A percentile compares a stretch with the other conserved stretches of the same genome.
Evolutionary conservation across 2,797 vertebrate species (phyloP).

Genomic region (Sebastes hopkinsi): DNA sequence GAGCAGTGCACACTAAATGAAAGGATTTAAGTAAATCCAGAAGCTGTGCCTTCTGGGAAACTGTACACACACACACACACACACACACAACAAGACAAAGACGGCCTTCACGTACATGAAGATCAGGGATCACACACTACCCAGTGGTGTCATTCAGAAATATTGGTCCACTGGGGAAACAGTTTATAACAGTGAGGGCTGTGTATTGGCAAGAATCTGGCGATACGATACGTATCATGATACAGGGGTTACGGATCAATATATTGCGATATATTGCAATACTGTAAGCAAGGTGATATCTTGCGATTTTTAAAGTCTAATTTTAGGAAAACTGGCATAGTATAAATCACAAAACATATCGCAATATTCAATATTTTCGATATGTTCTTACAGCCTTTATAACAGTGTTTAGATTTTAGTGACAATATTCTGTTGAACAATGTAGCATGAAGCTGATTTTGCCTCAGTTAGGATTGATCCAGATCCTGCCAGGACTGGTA

Average conservation of each 20-base stretch:
- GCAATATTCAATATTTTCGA: too few relatives aligned
- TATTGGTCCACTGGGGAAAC: not conserved
- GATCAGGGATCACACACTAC: not conserved
- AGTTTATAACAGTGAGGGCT: not conserved
- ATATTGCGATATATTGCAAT: too few relatives aligned
- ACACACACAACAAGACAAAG: constrained; percentile 23
- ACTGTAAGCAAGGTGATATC: too few relatives aligned
- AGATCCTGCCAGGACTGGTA: not conserved
- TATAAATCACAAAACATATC: too few relatives aligned
- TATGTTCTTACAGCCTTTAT: not conserved
- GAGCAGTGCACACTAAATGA: constrained; percentile 50
- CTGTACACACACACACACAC: constrained; percentile 14
- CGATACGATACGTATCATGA: too few relatives aligned
- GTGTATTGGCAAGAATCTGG: too few relatives aligned
- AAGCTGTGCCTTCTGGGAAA: constrained; percentile 48
- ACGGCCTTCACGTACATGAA: constrained; percentile 24
- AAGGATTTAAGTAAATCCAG: constrained; percentile 70
- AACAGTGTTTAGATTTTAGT: not conserved
- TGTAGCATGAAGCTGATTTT: not conserved
- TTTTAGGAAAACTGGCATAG: accelerated
- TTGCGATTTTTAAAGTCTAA: too few relatives aligned
- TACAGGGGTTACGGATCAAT: too few relatives aligned
- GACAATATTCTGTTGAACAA: not conserved
- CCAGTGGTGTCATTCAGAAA: constrained; percentile 22
- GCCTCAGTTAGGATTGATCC: not conserved